Conservation (phyloP, 2,797 vertebrate genomes). For the Pteronotus mesoamericanus region DNA sequence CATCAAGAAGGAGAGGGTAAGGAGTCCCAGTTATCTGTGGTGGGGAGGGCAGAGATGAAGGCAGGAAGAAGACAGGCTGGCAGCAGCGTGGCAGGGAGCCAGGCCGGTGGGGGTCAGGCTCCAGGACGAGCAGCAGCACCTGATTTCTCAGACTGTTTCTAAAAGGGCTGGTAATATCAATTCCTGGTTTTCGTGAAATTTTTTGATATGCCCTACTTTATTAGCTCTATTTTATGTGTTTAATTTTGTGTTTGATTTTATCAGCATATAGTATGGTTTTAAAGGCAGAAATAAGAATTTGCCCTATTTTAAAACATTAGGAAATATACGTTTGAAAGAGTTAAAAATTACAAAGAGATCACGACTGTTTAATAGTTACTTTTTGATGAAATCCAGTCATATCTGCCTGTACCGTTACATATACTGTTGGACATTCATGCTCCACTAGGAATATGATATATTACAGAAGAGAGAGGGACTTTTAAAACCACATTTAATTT, state of each 20-base stretch:
- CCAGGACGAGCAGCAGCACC: neutral
- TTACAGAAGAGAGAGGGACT: conserved; percentile 80
- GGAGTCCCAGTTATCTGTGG: neutral
- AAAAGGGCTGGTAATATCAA: neutral
- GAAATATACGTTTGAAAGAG: conserved; percentile 15
- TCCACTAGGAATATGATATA: conserved; percentile 31
- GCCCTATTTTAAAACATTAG: neutral
- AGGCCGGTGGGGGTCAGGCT: neutral
- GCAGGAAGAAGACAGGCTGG: neutral
- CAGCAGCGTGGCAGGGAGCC: neutral
- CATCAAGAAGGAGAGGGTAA: neutral
- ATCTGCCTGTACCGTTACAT: neutral
- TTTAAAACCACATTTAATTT: conserved; percentile 94
- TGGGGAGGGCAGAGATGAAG: too few relatives aligned
- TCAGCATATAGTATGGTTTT: neutral
- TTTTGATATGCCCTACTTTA: neutral
- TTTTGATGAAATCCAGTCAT: neutral
- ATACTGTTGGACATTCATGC: neutral
- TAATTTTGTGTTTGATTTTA: neutral
- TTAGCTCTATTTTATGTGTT: neutral
- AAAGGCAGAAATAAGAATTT: conserved; percentile 6
- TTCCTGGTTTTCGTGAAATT: neutral
- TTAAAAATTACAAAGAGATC: conserved; percentile 27
- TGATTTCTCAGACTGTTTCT: neutral
- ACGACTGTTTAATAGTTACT: conserved; percentile 30